Conservation (phyloP, 1,140 invertebrate genomes). For the Papilio polyxenes region DNA sequence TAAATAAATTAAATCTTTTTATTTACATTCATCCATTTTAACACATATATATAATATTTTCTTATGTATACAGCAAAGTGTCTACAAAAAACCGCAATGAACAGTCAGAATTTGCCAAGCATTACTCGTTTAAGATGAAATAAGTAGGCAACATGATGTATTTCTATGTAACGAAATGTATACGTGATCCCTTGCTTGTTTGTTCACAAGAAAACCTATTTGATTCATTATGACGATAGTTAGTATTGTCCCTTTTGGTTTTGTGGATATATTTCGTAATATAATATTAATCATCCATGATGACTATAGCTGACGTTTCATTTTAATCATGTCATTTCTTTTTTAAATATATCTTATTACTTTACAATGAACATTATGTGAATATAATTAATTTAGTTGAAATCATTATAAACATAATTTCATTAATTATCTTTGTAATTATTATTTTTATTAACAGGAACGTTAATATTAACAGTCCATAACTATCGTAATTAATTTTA, state of each 20-base stretch:
- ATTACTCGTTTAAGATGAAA: too few relatives aligned
- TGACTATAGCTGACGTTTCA: too few relatives aligned
- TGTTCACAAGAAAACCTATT: neutral
- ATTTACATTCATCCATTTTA: too few relatives aligned
- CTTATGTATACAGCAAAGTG: too few relatives aligned
- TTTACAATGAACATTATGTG: neutral
- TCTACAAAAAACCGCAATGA: neutral
- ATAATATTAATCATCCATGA: neutral
- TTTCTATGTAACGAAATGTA: constrained; percentile 8
- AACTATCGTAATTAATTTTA: neutral
- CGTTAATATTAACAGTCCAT: neutral
- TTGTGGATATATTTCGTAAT: neutral
- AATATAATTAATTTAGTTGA: too few relatives aligned
- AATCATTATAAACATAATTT: neutral
- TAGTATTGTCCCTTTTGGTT: neutral
- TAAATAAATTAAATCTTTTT: too few relatives aligned
- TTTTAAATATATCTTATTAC: neutral
- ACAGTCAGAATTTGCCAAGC: too few relatives aligned
- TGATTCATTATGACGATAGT: neutral
- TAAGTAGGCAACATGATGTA: too few relatives aligned
- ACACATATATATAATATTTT: too few relatives aligned
- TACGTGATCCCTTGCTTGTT: neutral
- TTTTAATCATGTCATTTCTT: neutral
- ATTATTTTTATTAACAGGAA: neutral
- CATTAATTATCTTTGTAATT: neutral